Evolutionary conservation across 2,888 invertebrate genomes (phyloP).

Genomic region (Caenorhabditis japonica): DNA sequence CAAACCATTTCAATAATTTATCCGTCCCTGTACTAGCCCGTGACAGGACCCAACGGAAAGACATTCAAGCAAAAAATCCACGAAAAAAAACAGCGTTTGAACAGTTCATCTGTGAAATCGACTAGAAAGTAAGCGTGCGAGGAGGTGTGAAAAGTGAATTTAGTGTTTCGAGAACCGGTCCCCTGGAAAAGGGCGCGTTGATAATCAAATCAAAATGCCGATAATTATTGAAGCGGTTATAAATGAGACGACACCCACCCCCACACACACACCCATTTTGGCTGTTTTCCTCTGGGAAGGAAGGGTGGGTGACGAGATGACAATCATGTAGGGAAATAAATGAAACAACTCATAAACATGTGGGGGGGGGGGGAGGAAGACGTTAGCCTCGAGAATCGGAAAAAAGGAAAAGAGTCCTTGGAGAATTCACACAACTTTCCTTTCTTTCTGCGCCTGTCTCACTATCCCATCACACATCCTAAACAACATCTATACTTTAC

Average conservation of each 20-base stretch:
- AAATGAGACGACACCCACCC: no score
- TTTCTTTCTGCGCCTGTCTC: constrained; percentile 4
- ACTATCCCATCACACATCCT: neutral
- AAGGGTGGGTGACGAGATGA: constrained; percentile 12
- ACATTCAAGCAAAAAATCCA: neutral
- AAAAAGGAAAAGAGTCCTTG: neutral
- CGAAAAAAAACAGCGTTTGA: no score
- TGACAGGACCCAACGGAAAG: no score
- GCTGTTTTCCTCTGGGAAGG: neutral
- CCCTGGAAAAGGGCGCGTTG: no score
- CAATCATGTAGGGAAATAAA: constrained; percentile 4
- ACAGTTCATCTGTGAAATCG: no score
- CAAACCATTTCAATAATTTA: no score
- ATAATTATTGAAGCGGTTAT: constrained; percentile 46
- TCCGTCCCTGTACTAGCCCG: no score
- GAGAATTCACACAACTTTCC: constrained; percentile 9
- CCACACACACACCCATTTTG: neutral
- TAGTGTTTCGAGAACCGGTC: no score
- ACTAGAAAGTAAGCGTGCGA: no score
- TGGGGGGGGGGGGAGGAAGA: neutral
- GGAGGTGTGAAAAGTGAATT: constrained; percentile 14
- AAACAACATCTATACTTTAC: constrained; percentile 30
- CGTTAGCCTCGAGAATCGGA: neutral
- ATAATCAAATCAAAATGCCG: constrained; percentile 52
- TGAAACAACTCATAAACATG: constrained; percentile 13